Evolutionary conservation across 2,888 invertebrate genomes (phyloP), one percentile per base, ranked within the genome.

Genomic region (Anarsia innoxiella): DNA sequence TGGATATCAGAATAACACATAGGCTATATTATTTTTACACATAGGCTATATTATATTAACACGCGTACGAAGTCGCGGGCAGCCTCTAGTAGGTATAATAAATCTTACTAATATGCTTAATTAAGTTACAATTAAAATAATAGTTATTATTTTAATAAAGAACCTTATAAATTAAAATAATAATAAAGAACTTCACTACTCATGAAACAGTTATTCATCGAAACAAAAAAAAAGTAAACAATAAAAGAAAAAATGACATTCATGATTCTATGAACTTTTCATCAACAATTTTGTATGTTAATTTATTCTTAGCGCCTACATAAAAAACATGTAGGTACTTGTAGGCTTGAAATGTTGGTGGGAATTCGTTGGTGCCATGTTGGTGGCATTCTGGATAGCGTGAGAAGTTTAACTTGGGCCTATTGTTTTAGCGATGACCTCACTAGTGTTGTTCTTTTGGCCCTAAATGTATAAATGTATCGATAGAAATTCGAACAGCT

Each of bases 281-380:
- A 41, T 37, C 31, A 31, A 35, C 35, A 13, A 31, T 38, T 40
- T 42, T 40, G 37, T 37, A 52, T 54, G 52, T 43, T 46, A 46
- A 50, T 48, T 39, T 45, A 42, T 46, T 44, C 42, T 27, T 40
- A 36, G 40, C 36, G 34, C 42, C 14, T 37, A 39, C 42, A 43
- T 45, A 45, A 48, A 47, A 46, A 46, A 49, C n/a, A n/a, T n/a
- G n/a, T n/a, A n/a, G n/a, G n/a, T n/a, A n/a, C n/a, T n/a, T 48
- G 45, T 40, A 36, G 39, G 45, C 28, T 40, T 41, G 46, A 33
- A 42, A 39, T 25, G 29, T 31, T 37, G 42, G 51, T 47, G 49
- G 52, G 56, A 51, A 51, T 53, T 51, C 42, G 49, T 53, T 44
- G 51, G 51, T 51, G 52, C 49, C 43, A 51, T 56, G 56, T 51